These are phyloP conservation scores for Xiphydria camelus DNA, from an alignment of 2,888 invertebrate genomes.

Conservation along the genomic window DNA sequence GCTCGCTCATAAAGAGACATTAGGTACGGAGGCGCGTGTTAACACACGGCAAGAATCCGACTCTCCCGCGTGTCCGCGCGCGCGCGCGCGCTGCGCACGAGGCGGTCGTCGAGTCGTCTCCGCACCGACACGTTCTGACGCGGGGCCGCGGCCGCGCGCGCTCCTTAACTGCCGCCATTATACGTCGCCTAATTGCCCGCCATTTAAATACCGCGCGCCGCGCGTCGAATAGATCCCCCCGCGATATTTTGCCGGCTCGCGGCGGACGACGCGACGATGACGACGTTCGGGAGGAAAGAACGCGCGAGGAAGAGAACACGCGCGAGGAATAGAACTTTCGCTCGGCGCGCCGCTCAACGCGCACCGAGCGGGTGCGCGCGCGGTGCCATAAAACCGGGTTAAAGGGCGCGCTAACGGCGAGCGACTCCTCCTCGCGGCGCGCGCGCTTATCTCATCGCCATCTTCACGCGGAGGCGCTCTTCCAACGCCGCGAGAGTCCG, in stretches of 20 bases:
- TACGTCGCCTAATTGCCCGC: constrained; percentile 41
- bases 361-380: too few relatives aligned
- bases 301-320: too few relatives aligned
- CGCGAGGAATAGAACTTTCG: too few relatives aligned
- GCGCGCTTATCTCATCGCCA: too few relatives aligned
- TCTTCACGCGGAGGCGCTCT: too few relatives aligned
- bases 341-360: too few relatives aligned
- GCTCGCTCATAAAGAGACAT: constrained; percentile 32
- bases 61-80: background rate
- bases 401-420: too few relatives aligned
- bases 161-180: constrained; percentile 39
- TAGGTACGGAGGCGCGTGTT: constrained; percentile 34
- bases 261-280: too few relatives aligned
- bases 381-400: too few relatives aligned
- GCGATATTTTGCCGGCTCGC: background rate
- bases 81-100: background rate
- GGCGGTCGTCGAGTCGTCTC: background rate
- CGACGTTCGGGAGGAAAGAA: too few relatives aligned
- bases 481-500: too few relatives aligned
- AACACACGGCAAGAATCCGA: constrained; percentile 34
- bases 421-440: background rate
- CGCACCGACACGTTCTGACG: background rate
- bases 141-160: background rate
- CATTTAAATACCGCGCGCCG: constrained; percentile 36
- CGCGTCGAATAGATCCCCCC: constrained; percentile 30